phyloP scores from a whole-genome alignment of 1,140 invertebrate species.

The Bombus haemorrhoidalis region DNA sequence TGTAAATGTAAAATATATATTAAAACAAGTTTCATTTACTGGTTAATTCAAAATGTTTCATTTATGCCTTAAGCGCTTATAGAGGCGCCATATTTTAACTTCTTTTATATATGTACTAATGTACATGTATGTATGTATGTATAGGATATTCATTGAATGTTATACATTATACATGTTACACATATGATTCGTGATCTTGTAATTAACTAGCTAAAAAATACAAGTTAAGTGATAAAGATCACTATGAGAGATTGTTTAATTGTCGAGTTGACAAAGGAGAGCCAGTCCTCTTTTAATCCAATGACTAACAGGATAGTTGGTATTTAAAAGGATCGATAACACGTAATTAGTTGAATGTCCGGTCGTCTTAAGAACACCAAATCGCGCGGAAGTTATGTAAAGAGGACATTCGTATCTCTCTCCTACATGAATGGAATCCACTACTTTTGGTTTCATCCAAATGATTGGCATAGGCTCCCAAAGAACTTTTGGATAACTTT shows the following conservation, averaged over 20 bases:
- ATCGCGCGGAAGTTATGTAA: slow-evolving; percentile 94
- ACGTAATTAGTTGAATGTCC: slow-evolving; percentile 97
- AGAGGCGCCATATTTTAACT: not conserved
- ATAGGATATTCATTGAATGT: too few relatives aligned
- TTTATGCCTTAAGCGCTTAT: not conserved
- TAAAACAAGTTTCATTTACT: not conserved
- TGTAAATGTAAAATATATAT: not conserved
- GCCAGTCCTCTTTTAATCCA: slow-evolving; percentile 96
- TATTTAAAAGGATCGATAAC: slow-evolving; percentile 89
- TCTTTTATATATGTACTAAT: not conserved
- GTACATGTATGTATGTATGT: not conserved
- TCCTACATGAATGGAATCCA: slow-evolving; percentile 83
- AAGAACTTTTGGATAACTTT: slow-evolving; percentile 92
- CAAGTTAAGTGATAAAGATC: not conserved
- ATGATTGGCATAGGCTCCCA: slow-evolving; percentile 91
- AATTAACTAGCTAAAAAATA: not conserved
- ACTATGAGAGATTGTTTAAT: slow-evolving; percentile 79
- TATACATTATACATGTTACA: not conserved
- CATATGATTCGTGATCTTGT: not conserved
- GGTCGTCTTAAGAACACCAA: slow-evolving; percentile 92
- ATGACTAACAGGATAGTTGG: slow-evolving; percentile 87
- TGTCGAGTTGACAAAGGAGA: slow-evolving; percentile 91
- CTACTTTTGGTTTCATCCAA: slow-evolving; percentile 86
- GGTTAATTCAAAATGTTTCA: not conserved
- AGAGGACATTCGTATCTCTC: slow-evolving; percentile 90